phyloP scores from a whole-genome alignment of 1,140 invertebrate genomes.

The Sinonovacula constricta region DNA sequence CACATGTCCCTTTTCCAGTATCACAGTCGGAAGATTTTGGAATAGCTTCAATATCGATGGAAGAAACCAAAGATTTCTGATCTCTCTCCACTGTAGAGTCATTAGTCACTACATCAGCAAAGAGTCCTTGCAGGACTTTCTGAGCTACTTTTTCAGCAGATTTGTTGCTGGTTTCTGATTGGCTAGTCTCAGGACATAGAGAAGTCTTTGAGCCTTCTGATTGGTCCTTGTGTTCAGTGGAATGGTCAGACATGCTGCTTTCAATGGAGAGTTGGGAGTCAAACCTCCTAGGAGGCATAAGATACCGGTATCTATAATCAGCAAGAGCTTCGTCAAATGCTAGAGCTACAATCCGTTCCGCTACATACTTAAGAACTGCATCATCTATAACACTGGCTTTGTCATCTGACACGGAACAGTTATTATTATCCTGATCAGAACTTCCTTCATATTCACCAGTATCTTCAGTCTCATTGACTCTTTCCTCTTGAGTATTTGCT shows the following conservation, averaged over 20 bases:
- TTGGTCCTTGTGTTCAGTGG: conserved; percentile 44
- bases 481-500: too few species aligned
- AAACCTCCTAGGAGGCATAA: neutral
- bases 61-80: too few species aligned
- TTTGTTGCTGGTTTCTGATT: conserved; percentile 10
- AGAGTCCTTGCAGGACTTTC: conserved; percentile 29
- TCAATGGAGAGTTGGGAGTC: conserved; percentile 2
- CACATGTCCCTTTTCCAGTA: too few species aligned
- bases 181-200: neutral
- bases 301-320: conserved; percentile 32
- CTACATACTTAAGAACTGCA: conserved; percentile 13
- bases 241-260: conserved; percentile 50
- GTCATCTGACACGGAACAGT: neutral
- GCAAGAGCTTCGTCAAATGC: conserved; percentile 42
- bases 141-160: conserved; percentile 20
- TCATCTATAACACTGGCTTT: conserved; percentile 15
- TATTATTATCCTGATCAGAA: conserved; percentile 2
- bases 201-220: too few species aligned
- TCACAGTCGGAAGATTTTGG: too few species aligned
- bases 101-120: too few species aligned
- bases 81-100: too few species aligned
- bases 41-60: too few species aligned
- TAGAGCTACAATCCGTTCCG: conserved; percentile 28
- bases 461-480: too few species aligned
- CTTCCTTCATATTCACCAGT: neutral